Evolutionary conservation across 2,888 invertebrate genomes (phyloP).

Genomic region (Matsumyia berberina): DNA sequence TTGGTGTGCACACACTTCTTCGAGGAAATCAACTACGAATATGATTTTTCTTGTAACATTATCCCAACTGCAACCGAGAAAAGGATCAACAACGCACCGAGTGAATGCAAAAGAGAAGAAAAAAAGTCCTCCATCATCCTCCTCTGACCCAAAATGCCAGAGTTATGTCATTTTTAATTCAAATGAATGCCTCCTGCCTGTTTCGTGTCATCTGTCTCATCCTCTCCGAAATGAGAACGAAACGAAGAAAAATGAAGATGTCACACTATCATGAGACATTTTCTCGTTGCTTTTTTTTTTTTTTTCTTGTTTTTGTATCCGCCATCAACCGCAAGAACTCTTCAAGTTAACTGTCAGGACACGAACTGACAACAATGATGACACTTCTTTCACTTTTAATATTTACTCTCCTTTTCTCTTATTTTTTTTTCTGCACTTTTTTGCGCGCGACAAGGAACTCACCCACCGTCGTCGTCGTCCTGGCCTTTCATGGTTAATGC

Average conservation of each 20-base stretch:
- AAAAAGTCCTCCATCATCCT: conserved; percentile 10
- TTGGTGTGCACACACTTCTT: too few species aligned
- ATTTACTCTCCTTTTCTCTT: conserved; percentile 40
- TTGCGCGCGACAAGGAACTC: conserved; percentile 25
- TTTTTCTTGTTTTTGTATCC: neutral
- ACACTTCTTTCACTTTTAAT: conserved; percentile 70
- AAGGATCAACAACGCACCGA: neutral
- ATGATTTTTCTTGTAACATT: neutral
- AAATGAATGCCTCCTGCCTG: conserved; percentile 73
- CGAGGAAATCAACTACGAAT: conserved; percentile 29
- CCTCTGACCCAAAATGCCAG: conserved; percentile 67
- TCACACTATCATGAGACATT: conserved; percentile 55
- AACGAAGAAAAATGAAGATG: conserved; percentile 39
- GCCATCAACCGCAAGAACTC: conserved; percentile 49
- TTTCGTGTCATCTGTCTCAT: conserved; percentile 63
- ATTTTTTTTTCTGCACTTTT: too few species aligned
- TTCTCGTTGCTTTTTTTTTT: too few species aligned
- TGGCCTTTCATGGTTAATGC: conserved; percentile 48
- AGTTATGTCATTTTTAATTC: conserved; percentile 70
- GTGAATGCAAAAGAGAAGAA: neutral
- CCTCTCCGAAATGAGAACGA: neutral
- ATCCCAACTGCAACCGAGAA: neutral
- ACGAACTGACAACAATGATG: conserved; percentile 68
- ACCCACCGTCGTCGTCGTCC: neutral
- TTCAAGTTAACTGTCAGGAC: conserved; percentile 70